Evolutionary conservation across 2,113 vertebrate genomes (phyloP), one percentile per base, ranked within the genome.

Genomic region (Triplophysa tibetana): DNA sequence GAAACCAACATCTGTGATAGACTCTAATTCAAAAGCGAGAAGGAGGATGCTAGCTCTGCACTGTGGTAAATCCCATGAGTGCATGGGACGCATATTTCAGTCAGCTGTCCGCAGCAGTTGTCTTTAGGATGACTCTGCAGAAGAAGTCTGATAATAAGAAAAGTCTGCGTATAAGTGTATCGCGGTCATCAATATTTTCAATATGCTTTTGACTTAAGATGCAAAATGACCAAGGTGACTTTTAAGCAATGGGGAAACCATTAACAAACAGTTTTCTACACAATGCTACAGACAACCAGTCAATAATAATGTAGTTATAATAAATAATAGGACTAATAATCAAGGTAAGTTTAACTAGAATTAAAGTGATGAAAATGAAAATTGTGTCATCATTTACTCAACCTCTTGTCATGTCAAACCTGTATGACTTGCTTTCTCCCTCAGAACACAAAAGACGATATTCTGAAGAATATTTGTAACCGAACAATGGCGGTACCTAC

Each of bases 41-140:
- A 64, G 58, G 58, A 73, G 67, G 70, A 58, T 80, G 81, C 81
- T 61, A 73, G 68, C 67, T 29, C 68, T 77, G 78, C 78, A 74
- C 67, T 80, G 62, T 66, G 56, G 29, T 54, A 61, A 79, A 74
- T 1, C 70, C 76, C 64, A 60, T 66, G 75, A 65, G 75, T 48
- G 48, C 33, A 63, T 43, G 54, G 21, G 76, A 79, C 76, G 66
- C 61, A 74, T 60, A 52, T 50, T 69, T 74, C 63, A 50, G 73
- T 75, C 75, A 78, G 56, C 45, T 56, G 56, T 69, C 17, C 11
- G 41, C 11, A 2, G 29, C 61, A 26, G 62, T 23, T 70, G 77
- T 69, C 58, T 70, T 76, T 52, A 43, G n/a, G 26, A 54, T 74
- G 64, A 76, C n/a, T 63, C 26, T 33, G 48, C 75, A 78, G 38